phyloP scores from a whole-genome alignment of 2,113 vertebrate genomes.

The Rhynchomys soricoides region DNA sequence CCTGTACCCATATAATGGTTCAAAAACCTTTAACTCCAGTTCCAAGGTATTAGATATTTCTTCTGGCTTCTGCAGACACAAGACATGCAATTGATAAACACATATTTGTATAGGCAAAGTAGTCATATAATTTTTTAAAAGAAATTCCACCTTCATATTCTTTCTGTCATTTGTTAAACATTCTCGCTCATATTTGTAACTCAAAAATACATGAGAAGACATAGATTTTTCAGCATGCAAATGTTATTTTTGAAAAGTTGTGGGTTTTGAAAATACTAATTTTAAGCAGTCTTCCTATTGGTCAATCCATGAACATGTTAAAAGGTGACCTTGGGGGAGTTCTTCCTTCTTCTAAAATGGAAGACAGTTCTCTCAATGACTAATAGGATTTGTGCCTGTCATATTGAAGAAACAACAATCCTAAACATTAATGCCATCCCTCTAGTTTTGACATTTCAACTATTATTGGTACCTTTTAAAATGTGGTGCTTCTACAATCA shows the following conservation, averaged over 20 bases:
- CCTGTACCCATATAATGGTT: not conserved
- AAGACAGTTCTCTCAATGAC: not conserved
- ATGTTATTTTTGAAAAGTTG: not conserved
- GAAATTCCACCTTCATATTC: not conserved
- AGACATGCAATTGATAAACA: not conserved
- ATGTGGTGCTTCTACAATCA: not conserved
- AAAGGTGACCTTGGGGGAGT: not conserved
- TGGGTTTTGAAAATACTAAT: not conserved
- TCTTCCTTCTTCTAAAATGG: not conserved
- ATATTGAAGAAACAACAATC: not conserved
- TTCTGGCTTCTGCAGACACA: not conserved
- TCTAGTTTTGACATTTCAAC: not conserved
- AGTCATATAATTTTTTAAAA: not conserved
- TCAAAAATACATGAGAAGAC: not conserved
- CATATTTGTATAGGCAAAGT: not conserved
- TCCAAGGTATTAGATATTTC: not conserved
- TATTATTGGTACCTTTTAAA: not conserved
- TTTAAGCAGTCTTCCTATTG: not conserved
- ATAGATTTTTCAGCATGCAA: not conserved
- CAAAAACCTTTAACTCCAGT: not conserved
- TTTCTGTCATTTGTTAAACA: not conserved
- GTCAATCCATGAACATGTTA: not conserved
- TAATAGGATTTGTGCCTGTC: not conserved
- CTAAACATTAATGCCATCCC: not conserved
- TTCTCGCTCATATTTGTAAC: not conserved